phyloP scores from a whole-genome alignment of 2,113 vertebrate species.

The Microtus montanus region DNA sequence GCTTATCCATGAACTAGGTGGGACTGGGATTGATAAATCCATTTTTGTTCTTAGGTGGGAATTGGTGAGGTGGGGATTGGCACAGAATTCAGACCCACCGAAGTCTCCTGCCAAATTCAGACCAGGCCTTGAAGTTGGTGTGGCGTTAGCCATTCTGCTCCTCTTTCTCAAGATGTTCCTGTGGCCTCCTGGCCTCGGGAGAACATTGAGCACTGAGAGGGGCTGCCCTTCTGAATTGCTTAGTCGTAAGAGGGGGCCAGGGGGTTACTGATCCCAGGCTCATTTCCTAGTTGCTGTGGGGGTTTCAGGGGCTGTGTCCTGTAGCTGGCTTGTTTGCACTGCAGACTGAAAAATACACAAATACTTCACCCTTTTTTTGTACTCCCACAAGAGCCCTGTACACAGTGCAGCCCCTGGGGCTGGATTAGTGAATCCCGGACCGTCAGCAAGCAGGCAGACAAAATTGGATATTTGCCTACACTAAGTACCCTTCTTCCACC shows the following conservation, averaged over 20 bases:
- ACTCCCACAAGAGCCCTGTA: constrained; percentile 90
- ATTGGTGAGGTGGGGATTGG: constrained; percentile 43
- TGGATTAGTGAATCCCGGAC: constrained; percentile 84
- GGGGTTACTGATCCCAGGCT: background rate
- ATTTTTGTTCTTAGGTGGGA: background rate
- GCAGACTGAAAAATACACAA: constrained; percentile 92
- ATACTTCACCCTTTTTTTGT: constrained; percentile 93
- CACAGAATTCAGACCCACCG: background rate
- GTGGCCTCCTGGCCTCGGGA: background rate
- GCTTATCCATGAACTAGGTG: background rate
- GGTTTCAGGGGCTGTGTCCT: constrained; percentile 86
- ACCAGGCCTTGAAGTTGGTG: background rate
- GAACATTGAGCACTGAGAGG: background rate
- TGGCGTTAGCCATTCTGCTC: background rate
- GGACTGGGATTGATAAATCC: background rate
- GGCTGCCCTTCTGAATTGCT: background rate
- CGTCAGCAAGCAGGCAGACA: constrained; percentile 80
- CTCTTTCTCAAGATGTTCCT: background rate
- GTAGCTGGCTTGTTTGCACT: constrained; percentile 93
- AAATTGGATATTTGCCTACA: constrained; percentile 89
- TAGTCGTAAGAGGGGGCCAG: background rate
- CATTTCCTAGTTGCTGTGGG: constrained; percentile 57
- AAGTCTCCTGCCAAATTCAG: background rate
- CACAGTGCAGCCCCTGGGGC: constrained; percentile 88
- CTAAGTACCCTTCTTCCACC: constrained; percentile 83